Conservation (phyloP, 64 coral and sea anemone species). For the Platygyra sinensis region DNA sequence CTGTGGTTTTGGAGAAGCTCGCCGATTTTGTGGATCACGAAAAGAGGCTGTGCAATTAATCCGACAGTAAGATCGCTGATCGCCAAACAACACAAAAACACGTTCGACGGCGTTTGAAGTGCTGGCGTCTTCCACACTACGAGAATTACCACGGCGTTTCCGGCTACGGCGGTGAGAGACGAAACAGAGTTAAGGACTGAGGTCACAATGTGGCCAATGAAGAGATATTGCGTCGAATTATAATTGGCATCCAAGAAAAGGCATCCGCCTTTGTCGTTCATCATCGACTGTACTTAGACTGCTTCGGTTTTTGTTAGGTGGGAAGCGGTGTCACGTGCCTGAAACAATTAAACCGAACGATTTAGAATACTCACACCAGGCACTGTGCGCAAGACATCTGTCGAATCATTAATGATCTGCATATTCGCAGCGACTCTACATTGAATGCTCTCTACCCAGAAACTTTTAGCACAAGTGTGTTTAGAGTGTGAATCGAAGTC, state of each 20-base stretch:
- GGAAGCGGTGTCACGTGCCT: too few species aligned
- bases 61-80: constrained; percentile 57
- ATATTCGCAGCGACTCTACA: too few species aligned
- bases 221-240: background rate
- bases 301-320: too few species aligned
- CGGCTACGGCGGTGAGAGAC: constrained; percentile 33
- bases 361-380: too few species aligned
- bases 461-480: too few species aligned
- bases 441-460: too few species aligned
- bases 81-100: constrained; percentile 70
- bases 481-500: too few species aligned
- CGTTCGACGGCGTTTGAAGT: constrained; percentile 51
- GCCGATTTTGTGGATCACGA: constrained; percentile 58
- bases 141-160: constrained; percentile 54
- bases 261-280: background rate
- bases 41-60: constrained; percentile 57
- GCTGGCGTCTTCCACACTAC: constrained; percentile 43
- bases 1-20: constrained; percentile 10
- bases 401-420: too few species aligned
- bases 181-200: constrained; percentile 46
- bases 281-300: background rate
- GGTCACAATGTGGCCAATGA: constrained; percentile 25
- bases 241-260: background rate
- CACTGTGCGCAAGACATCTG: too few species aligned
- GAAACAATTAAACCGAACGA: too few species aligned